Evolutionary conservation across 2,113 vertebrate genomes (phyloP), one percentile per base, ranked within the genome.

Genomic region (Tor tambroides): DNA sequence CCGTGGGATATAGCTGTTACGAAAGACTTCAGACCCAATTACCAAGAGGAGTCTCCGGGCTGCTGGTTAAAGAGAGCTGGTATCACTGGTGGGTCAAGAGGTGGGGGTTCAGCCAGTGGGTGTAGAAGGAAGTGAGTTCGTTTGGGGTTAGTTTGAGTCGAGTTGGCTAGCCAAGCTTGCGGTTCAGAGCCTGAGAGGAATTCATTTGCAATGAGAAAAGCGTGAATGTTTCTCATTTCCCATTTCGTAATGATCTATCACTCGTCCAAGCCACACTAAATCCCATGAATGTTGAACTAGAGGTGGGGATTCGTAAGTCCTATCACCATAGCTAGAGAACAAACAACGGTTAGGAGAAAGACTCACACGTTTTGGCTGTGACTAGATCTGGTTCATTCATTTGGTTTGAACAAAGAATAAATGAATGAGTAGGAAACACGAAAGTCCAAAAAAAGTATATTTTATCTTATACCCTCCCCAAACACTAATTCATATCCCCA

Each of bases 221-320:
- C 86, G 61, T 14, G 81, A 86, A 88, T 91, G 89, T 84, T 91
- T 90, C 79, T 84, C 61, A 91, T 93, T 92, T 92, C 89, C 88
- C 90, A 85, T 90, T 92, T 89, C 80, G 38, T 71, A 90, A 88
- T 74, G 41, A 69, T 81, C n/a, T 5, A 71, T 76, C 54, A 35
- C 11, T 63, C 59, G 1, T 46, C 26, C 77, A 23, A 43, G 23
- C 19, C 6, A 5, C 38, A 19, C 38, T 63, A 65, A 63, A 65
- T 81, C 21, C 14, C 46, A 15, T 46, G 9, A 41, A 41, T 81
- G n/a, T 26, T 28, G 1, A 4, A 3, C 23, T 23, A 41, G 32
- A 38, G n/a, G 35, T 17, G 23, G 23, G 1, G 38, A 26, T 65
- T 65, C 14, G 11, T 21, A 19, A 71, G 15, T 49, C n/a, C 41